These are phyloP conservation scores for Creontiades dilutus DNA, from an alignment of 2,888 invertebrate genomes.

Conservation along the genomic window DNA sequence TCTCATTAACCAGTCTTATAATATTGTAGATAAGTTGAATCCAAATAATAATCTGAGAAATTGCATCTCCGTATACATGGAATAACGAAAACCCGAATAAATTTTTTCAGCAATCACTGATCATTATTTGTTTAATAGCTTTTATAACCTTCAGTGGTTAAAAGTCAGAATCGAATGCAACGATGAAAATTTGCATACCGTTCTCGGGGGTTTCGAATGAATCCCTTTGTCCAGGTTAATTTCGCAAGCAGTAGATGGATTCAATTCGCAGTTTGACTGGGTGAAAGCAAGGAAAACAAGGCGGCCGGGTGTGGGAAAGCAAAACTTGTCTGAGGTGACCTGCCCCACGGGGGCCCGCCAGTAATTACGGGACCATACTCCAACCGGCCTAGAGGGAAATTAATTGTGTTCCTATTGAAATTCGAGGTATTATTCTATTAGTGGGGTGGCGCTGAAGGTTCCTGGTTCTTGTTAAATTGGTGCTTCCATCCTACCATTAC, in stretches of 20 bases:
- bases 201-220: neutral
- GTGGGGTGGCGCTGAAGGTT: slow-evolving; percentile 19
- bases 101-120: too few species aligned
- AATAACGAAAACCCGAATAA: too few species aligned
- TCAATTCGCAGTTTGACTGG: neutral
- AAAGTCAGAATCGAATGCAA: neutral
- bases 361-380: slow-evolving; percentile 25
- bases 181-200: neutral
- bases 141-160: too few species aligned
- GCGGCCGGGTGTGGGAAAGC: neutral
- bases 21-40: too few species aligned
- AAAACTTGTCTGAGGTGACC: slow-evolving; percentile 39
- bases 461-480: slow-evolving; percentile 30
- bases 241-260: neutral
- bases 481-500: neutral
- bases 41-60: too few species aligned
- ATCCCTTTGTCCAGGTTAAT: neutral
- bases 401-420: slow-evolving; percentile 61
- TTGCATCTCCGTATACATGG: too few species aligned
- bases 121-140: too few species aligned
- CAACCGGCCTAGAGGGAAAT: slow-evolving; percentile 48
- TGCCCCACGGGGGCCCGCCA: neutral
- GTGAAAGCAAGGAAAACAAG: neutral
- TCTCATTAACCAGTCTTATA: too few species aligned
- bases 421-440: slow-evolving; percentile 59